These are phyloP conservation scores for Taphrorychus bicolor DNA, from an alignment of 2,888 invertebrate species.

Conservation along the genomic window DNA sequence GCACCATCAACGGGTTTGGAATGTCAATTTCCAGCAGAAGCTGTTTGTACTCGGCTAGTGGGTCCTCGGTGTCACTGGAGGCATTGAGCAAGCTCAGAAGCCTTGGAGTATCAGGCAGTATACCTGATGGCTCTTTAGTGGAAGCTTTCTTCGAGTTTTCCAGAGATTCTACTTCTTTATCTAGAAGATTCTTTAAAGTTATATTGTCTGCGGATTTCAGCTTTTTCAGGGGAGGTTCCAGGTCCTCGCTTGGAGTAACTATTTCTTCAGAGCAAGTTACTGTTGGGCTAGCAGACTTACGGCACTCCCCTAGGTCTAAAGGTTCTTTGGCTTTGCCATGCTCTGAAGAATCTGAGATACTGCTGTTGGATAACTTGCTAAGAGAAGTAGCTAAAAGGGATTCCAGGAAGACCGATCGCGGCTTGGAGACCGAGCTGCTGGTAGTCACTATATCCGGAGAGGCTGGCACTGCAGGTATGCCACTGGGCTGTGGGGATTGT, in stretches of 20 bases:
- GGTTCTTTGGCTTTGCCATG: constrained; percentile 68
- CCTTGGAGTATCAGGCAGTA: constrained; percentile 51
- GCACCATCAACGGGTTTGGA: constrained; percentile 83
- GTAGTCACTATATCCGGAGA: constrained; percentile 72
- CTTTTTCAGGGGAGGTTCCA: constrained; percentile 62
- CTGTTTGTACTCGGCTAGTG: constrained; percentile 75
- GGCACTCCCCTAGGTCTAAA: constrained; percentile 71
- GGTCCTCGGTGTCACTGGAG: constrained; percentile 64
- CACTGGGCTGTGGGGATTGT: constrained; percentile 77
- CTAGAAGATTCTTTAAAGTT: constrained; percentile 63
- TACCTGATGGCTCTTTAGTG: constrained; percentile 44
- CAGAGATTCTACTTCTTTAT: constrained; percentile 58
- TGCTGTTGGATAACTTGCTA: constrained; percentile 66
- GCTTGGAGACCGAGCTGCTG: constrained; percentile 48
- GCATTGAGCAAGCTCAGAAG: constrained; percentile 60
- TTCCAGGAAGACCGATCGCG: constrained; percentile 67
- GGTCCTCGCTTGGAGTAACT: constrained; percentile 59
- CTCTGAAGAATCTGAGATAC: constrained; percentile 67
- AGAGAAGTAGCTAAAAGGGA: constrained; percentile 68
- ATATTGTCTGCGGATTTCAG: constrained; percentile 60
- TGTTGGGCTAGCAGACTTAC: constrained; percentile 74
- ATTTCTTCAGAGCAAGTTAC: constrained; percentile 79
- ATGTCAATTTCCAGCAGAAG: constrained; percentile 74
- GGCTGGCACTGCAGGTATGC: constrained; percentile 73
- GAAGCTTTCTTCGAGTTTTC: constrained; percentile 17